Conservation (phyloP, 2,888 invertebrate genomes). For the Ryuthela nishihirai region DNA sequence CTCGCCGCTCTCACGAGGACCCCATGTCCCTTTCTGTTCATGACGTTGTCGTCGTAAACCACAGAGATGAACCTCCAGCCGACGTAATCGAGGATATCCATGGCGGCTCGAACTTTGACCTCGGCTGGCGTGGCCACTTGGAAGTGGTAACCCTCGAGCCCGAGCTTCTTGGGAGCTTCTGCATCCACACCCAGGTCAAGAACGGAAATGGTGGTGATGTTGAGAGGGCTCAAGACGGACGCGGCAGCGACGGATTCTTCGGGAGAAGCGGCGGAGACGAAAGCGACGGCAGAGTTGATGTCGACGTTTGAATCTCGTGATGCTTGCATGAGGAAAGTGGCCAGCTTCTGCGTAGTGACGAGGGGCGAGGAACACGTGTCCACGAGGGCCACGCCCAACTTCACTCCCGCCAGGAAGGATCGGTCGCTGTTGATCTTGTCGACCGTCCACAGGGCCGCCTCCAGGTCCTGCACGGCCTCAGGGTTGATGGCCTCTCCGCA, state of each 20-base stretch:
- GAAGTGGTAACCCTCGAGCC: constrained; percentile 3
- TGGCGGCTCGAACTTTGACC: constrained; percentile 8
- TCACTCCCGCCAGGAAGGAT: constrained; percentile 20
- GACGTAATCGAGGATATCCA: constrained; percentile 12
- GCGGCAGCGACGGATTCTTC: constrained; percentile 21
- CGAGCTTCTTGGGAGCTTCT: background rate
- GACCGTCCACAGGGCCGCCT: constrained; percentile 51
- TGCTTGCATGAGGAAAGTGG: constrained; percentile 14
- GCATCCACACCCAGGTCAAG: constrained; percentile 9
- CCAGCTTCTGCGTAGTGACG: constrained; percentile 28
- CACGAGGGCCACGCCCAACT: constrained; percentile 21
- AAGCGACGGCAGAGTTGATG: constrained; percentile 1
- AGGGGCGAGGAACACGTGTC: constrained; percentile 38
- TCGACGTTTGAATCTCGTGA: constrained; percentile 5
- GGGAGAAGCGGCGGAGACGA: constrained; percentile 8
- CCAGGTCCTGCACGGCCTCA: constrained; percentile 47
- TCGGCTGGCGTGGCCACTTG: constrained; percentile 13
- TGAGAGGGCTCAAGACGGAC: constrained; percentile 25
- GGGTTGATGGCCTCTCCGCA: constrained; percentile 44
- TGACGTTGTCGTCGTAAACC: constrained; percentile 8
- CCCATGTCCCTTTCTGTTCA: background rate
- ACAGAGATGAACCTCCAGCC: constrained; percentile 22
- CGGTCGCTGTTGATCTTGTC: constrained; percentile 41
- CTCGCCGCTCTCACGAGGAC: constrained; percentile 14
- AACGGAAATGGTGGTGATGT: constrained; percentile 35